Base-by-base conservation (phyloP, 2,113 vertebrate species). In the Heteronetta atricapilla region DNA sequence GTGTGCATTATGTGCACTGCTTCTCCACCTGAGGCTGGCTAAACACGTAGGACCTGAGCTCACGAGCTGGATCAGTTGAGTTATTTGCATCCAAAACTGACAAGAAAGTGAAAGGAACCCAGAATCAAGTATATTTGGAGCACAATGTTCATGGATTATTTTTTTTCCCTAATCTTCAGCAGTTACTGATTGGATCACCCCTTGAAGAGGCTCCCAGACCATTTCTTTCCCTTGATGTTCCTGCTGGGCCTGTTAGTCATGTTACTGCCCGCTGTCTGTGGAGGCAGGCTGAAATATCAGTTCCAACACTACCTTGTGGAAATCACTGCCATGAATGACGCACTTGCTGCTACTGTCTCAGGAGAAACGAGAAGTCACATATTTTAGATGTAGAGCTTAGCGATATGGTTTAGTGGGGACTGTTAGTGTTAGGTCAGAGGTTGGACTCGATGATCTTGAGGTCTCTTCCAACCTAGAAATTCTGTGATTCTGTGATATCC, bases 1-100 rank as follows among this genome's bases (percentile, higher is more conserved):
- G 15, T 0, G 1, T 38, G 20, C 11, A 67, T 56, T 15, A 20
- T 0, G 1, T 40, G 26, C 22, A 55, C 28, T 36, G 66, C 53
- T 52, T 46, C 44, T 89, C 55, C 28, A 40, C 25, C 12, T 63
- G 69, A 50, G 2, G 6, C 86, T 82, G 64, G 25, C 50, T 60
- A 38, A 67, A 46, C n/a, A 23, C n/a, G 9, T 5, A 62, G 40
- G 20, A 79, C n/a, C 36, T 70, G 15, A 82, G 36, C 20, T 34
- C 50, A 21, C n/a, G 59, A 44, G 28, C 76, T 89, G 67, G 67
- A 56, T 76, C 56, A 64, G 10, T 2, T 44, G 11, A 38, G 29
- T 7, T 58, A 40, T 44, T 74, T 68, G 13, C 38, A 75, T 67
- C 16, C 52, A 72, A 25, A 82, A 79, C 33, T 21, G 3, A 22